A percentile compares a stretch with the other conserved stretches of the same genome.
Evolutionary conservation across 2,888 invertebrate genomes (phyloP).

Genomic region (Xanthorhoe designata): DNA sequence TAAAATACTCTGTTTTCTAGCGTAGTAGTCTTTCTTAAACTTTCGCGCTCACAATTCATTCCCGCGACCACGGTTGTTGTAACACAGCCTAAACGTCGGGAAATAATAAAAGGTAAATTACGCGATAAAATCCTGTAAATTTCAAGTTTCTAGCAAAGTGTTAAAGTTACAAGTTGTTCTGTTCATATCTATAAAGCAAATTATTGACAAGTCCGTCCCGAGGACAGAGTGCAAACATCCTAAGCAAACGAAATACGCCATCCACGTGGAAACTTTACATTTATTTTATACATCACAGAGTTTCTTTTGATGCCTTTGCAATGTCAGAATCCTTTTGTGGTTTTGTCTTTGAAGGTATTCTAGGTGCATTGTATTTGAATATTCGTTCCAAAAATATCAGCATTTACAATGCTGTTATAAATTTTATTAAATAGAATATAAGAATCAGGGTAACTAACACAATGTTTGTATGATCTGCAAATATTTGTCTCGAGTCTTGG

Average conservation of each 20-base stretch:
- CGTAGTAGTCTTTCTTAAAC: neutral
- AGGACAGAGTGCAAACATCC: constrained; percentile 52
- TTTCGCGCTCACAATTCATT: no score
- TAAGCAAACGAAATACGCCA: constrained; percentile 53
- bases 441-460: no score
- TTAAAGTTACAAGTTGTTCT: neutral
- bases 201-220: neutral
- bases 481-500: no score
- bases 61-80: no score
- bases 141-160: neutral
- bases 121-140: no score
- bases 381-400: no score
- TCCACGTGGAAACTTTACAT: constrained; percentile 36
- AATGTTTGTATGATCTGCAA: no score
- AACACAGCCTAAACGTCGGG: no score
- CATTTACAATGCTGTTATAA: no score
- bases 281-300: constrained; percentile 28
- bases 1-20: no score
- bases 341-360: constrained; percentile 16
- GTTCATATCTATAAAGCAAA: constrained; percentile 5
- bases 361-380: neutral
- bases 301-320: constrained; percentile 27
- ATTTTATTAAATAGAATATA: no score
- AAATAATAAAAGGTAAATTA: no score
- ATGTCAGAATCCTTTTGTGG: constrained; percentile 2